phyloP scores from a whole-genome alignment of 2,797 vertebrate species.

The Lepilemur septentrionalis region DNA sequence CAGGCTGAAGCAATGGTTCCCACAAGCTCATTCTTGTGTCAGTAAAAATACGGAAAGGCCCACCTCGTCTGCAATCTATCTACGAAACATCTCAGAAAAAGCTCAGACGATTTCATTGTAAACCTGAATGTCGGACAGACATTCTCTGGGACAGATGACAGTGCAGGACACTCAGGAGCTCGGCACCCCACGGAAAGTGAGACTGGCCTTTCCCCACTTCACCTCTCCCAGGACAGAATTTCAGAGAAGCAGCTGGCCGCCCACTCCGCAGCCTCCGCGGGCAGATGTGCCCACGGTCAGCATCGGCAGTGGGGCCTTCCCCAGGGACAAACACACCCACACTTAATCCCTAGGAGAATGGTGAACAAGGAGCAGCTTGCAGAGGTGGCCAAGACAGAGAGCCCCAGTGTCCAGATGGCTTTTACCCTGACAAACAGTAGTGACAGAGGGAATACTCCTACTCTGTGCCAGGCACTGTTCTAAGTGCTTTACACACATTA shows the following conservation, averaged over 20 bases:
- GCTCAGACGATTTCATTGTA: conserved; percentile 72
- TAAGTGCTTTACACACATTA: neutral
- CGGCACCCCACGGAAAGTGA: neutral
- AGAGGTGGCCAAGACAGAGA: neutral
- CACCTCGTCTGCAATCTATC: conserved; percentile 54
- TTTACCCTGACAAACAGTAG: neutral
- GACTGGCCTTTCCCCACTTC: neutral
- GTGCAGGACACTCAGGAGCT: neutral
- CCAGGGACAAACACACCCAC: neutral
- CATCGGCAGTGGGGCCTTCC: neutral
- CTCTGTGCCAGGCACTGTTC: neutral
- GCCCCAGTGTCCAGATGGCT: neutral
- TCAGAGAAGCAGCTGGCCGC: neutral
- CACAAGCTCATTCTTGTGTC: neutral
- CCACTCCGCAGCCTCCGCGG: neutral
- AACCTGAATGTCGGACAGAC: conserved; percentile 53
- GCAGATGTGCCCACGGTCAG: neutral
- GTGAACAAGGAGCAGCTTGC: neutral
- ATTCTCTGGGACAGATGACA: neutral
- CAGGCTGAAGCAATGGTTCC: neutral
- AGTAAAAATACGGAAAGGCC: neutral
- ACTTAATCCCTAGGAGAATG: neutral
- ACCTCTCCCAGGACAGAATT: neutral
- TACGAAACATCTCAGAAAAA: conserved; percentile 60
- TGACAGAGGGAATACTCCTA: neutral